These are phyloP conservation scores for Scrobipalpa costella DNA, from an alignment of 2,888 invertebrate genomes.

Conservation along the genomic window DNA sequence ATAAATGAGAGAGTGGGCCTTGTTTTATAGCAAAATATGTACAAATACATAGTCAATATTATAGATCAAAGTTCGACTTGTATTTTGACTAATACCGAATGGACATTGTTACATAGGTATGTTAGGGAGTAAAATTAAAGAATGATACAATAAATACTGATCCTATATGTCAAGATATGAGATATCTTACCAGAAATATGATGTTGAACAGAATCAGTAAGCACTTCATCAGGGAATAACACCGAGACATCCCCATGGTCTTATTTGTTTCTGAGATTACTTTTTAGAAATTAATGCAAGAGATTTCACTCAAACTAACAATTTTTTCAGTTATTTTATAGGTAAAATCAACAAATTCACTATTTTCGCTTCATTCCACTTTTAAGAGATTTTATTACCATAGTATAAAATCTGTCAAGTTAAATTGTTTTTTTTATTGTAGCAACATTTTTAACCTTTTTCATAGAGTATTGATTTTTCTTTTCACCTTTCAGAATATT, in stretches of 20 bases:
- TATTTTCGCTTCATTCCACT: neutral
- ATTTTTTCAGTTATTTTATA: constrained; percentile 3
- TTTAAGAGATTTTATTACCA: neutral
- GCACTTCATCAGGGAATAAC: constrained; percentile 86
- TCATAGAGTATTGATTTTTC: constrained; percentile 14
- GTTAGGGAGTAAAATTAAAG: neutral
- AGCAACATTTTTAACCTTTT: constrained; percentile 19
- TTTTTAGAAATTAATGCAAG: neutral
- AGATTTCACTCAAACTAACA: neutral
- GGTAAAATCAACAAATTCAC: neutral
- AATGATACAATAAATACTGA: neutral
- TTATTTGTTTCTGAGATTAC: constrained; percentile 1
- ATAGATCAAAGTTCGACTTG: constrained; percentile 4
- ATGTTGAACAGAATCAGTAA: constrained; percentile 86
- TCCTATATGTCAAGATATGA: constrained; percentile 12
- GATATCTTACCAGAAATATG: constrained; percentile 85
- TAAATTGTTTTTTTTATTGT: neutral
- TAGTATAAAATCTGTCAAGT: neutral
- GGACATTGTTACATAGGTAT: neutral
- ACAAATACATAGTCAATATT: neutral
- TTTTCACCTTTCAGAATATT: neutral
- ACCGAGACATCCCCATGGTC: constrained; percentile 85
- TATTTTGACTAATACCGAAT: neutral
- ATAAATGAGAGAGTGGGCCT: constrained; percentile 1
- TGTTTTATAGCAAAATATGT: neutral